Percentiles rank a stretch among this genome's conserved stretches.
These are phyloP conservation scores for Heliconius aoede DNA, from an alignment of 2,888 invertebrate genomes.

Conservation along the genomic window DNA sequence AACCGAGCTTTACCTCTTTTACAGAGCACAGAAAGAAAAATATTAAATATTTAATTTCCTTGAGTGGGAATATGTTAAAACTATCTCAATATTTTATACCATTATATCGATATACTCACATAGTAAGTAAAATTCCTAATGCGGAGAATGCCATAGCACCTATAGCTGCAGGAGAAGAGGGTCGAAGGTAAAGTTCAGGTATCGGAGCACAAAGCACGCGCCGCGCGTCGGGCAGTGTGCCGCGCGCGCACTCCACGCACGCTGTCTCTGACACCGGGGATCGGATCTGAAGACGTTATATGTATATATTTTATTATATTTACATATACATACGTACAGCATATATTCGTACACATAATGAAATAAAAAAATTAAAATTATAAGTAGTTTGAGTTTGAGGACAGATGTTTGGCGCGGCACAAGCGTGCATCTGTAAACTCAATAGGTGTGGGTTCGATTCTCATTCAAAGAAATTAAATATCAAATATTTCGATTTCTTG, in stretches of 20 bases:
- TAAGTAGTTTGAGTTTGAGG: no score
- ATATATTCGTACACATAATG: background rate
- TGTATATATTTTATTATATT: background rate
- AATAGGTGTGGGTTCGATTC: no score
- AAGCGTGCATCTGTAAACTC: no score
- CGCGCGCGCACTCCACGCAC: conserved; percentile 91
- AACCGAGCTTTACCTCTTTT: no score
- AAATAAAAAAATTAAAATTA: background rate
- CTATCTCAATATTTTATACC: no score
- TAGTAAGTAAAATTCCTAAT: conserved; percentile 91
- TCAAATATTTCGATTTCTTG: no score
- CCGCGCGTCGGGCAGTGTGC: conserved; percentile 90
- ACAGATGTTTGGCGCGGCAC: no score
- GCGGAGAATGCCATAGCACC: conserved; percentile 95
- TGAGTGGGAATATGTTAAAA: no score
- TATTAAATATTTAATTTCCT: no score
- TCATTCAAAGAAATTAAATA: no score
- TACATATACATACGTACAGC: background rate
- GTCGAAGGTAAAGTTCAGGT: conserved; percentile 91
- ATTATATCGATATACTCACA: conserved; percentile 66
- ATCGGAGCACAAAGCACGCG: conserved; percentile 89
- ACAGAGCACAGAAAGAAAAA: no score
- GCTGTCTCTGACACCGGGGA: conserved; percentile 90
- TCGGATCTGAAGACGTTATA: conserved; percentile 85
- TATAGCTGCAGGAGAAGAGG: conserved; percentile 93